These are phyloP conservation scores for Hypotaenidia philippensis DNA, from an alignment of 2,797 vertebrate species.

Conservation along the genomic window DNA sequence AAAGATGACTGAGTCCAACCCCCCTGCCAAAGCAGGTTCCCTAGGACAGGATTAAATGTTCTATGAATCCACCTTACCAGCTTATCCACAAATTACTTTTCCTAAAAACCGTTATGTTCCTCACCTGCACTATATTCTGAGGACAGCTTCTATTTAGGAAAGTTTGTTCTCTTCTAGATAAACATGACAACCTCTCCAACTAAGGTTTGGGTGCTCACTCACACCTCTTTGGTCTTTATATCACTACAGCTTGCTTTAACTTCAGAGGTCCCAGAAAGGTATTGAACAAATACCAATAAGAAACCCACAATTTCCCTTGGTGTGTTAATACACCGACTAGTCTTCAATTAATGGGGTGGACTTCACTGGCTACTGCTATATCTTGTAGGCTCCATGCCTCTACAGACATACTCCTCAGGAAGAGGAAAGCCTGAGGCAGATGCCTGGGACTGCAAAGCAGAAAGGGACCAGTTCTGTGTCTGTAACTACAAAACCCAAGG, in stretches of 20 bases:
- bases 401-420: neutral
- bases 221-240: neutral
- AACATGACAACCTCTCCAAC: neutral
- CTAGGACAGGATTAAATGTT: neutral
- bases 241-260: neutral
- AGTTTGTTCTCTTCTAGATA: neutral
- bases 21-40: no score
- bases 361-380: neutral
- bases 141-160: neutral
- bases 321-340: rapidly evolving
- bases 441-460: neutral
- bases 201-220: neutral
- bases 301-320: neutral
- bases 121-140: neutral
- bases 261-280: neutral
- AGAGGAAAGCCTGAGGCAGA: neutral
- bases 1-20: no score
- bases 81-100: neutral
- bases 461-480: neutral
- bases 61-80: neutral
- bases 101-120: rapidly evolving
- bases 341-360: neutral
- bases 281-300: neutral
- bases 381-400: neutral
- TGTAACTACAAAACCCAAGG: neutral